Evolutionary conservation across 2,113 vertebrate genomes (phyloP), one percentile per base, ranked within the genome.

Genomic region (Pterocles orientalis): DNA sequence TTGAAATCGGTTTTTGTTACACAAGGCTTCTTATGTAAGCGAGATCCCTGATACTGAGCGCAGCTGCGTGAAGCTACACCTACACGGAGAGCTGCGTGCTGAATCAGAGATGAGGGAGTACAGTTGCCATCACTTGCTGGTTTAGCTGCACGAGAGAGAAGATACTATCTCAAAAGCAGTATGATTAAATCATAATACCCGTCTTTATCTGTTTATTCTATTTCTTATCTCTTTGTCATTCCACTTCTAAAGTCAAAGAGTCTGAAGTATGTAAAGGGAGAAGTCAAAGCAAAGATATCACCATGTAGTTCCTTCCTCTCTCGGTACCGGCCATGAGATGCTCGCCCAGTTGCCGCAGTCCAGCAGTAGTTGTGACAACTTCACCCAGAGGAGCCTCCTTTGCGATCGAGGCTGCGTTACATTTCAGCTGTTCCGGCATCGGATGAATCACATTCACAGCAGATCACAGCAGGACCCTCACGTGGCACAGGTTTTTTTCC

Each of bases 11-110:
- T 0, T 82, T 88, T 84, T 39, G 75, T 92, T 85, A 89, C 82
- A 75, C 84, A 31, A 87, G 73, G 66, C 24, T 90, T 28, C 61
- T 85, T 86, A 48, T 45, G 76, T 78, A 76, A 87, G 70, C 23
- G 29, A 62, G 36, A 62, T 58, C 61, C 58, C 82, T 13, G 29
- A 2, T 29, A 1, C 10, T 1, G n/a, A 12, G 50, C 11, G 58
- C 34, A 9, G 66, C 28, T 43, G 64, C 54, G 2, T 13, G 92
- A 39, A 21, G 72, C 12, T 83, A 20, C 43, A 3, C 82, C 85
- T 18, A 73, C 79, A 14, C 2, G 7, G 75, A 78, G 92, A 79
- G 50, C 80, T 82, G 2, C 61, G 45, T 12, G 31, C 36, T 48
- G 50, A 43, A 29, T 57, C 21, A 15, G 36, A 26, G 64, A 14